Conservation (phyloP, 2,888 invertebrate genomes). For the Apoda limacodes region DNA sequence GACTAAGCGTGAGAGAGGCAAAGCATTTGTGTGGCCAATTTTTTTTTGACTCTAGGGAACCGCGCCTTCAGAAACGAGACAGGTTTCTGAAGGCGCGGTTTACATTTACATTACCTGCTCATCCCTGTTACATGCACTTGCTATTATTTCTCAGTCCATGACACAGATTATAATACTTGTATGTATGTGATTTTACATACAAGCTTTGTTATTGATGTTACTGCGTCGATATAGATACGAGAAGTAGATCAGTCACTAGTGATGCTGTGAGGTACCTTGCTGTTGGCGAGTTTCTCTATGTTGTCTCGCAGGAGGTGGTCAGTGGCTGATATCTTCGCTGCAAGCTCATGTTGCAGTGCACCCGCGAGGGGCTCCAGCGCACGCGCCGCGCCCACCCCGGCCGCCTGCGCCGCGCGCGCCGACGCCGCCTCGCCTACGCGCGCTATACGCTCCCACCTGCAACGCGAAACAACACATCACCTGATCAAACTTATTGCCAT, state of each 20-base stretch:
- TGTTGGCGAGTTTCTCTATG: constrained; percentile 81
- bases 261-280: constrained; percentile 82
- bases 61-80: too few species aligned
- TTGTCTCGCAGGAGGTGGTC: constrained; percentile 84
- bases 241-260: too few species aligned
- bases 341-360: constrained; percentile 80
- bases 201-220: too few species aligned
- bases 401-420: constrained; percentile 50
- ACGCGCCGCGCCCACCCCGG: constrained; percentile 67
- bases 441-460: constrained; percentile 48
- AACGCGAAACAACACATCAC: background rate
- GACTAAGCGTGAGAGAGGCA: too few species aligned
- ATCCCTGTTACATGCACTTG: too few species aligned
- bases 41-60: too few species aligned
- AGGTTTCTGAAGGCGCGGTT: too few species aligned
- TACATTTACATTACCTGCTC: too few species aligned
- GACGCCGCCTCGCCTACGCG: constrained; percentile 45
- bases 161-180: background rate
- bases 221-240: too few species aligned
- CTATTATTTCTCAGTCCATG: background rate
- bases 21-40: too few species aligned
- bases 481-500: too few species aligned
- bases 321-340: constrained; percentile 77
- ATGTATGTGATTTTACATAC: background rate
- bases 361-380: constrained; percentile 80